Percentiles rank a stretch among this genome's conserved stretches.
phyloP scores from a whole-genome alignment of 1,140 invertebrate genomes.

The Drosophila gunungcola region DNA sequence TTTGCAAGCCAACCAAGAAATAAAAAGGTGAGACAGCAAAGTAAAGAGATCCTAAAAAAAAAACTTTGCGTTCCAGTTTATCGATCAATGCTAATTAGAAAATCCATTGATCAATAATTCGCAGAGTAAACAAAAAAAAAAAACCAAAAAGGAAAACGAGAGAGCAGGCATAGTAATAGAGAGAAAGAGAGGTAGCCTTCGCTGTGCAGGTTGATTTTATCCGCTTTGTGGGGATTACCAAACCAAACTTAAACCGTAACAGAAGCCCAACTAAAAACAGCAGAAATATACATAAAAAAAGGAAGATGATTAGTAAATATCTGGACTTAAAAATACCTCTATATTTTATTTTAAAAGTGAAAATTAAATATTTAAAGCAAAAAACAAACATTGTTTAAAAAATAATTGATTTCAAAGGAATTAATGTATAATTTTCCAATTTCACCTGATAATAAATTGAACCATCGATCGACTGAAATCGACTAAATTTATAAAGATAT shows the following conservation, averaged over 20 bases:
- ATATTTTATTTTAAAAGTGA: too few species aligned
- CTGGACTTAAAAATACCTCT: neutral
- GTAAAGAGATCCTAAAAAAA: neutral
- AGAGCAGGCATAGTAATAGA: neutral
- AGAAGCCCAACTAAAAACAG: neutral
- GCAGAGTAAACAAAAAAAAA: conserved; percentile 20
- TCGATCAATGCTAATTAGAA: conserved; percentile 72
- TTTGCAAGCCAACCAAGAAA: neutral
- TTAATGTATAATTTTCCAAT: too few species aligned
- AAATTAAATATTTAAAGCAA: too few species aligned
- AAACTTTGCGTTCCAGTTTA: conserved; percentile 37
- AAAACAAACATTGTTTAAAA: too few species aligned
- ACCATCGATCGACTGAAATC: too few species aligned
- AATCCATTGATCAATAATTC: conserved; percentile 68
- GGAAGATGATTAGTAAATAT: neutral
- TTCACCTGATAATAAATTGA: too few species aligned
- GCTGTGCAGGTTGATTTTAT: neutral
- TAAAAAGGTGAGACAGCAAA: neutral
- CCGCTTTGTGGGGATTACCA: conserved; percentile 18
- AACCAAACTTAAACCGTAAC: conserved; percentile 1
- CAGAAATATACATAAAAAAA: neutral
- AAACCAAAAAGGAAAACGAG: neutral
- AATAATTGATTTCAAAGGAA: too few species aligned
- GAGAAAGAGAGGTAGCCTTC: neutral
- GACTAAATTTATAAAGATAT: too few species aligned